phyloP scores from a whole-genome alignment of 2,797 vertebrate genomes.

The Pseudomugil tenellus region DNA sequence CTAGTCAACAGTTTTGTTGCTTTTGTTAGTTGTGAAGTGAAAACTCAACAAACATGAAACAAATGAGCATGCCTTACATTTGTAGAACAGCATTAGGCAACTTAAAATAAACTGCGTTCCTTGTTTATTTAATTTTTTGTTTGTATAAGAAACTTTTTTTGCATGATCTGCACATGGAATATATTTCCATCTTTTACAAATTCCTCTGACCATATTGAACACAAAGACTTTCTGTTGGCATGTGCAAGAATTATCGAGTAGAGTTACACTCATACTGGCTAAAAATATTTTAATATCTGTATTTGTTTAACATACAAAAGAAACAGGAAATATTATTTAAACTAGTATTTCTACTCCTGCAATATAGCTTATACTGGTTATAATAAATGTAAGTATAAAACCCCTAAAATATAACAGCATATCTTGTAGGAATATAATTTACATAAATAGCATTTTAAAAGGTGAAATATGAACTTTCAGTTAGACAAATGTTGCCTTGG shows the following conservation, averaged over 20 bases:
- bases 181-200: neutral
- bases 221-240: neutral
- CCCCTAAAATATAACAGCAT: neutral
- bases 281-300: neutral
- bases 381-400: neutral
- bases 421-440: neutral
- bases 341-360: neutral
- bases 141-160: too few relatives aligned
- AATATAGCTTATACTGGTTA: too few relatives aligned
- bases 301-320: neutral
- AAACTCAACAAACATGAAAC: too few relatives aligned
- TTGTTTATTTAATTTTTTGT: too few relatives aligned
- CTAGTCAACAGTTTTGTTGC: too few relatives aligned
- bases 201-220: too few relatives aligned
- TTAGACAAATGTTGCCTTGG: slow-evolving; percentile 20
- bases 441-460: neutral
- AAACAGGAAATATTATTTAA: neutral
- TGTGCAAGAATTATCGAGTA: neutral
- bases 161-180: too few relatives aligned
- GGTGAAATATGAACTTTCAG: slow-evolving; percentile 14
- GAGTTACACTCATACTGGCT: neutral
- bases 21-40: too few relatives aligned
- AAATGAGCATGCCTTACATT: too few relatives aligned
- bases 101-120: too few relatives aligned
- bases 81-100: too few relatives aligned